Evolutionary conservation across 2,888 invertebrate genomes (phyloP), one percentile per base, ranked within the genome.

Genomic region (Physocephala rufipes): DNA sequence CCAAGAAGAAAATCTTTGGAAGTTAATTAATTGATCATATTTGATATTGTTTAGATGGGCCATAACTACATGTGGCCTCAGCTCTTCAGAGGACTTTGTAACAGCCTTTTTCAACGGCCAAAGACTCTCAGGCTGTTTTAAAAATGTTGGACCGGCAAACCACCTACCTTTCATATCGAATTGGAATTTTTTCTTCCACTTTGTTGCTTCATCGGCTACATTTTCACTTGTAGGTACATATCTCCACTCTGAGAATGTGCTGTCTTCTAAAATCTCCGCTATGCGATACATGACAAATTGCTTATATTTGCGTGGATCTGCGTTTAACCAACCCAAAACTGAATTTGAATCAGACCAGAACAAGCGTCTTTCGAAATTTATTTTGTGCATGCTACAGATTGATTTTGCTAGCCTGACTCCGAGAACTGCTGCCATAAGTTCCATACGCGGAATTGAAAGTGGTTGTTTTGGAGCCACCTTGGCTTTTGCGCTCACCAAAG

Each of bases 221-320:
- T 75, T 76, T n/a, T 69, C 63, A 26, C 74, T 76, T 0, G 72
- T 66, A 0, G 74, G 72, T 1, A 76, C 66, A 53, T 71, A 75
- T 1, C 47, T 58, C 75, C 74, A 74, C 49, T 45, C 70, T 13
- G 26, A 12, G 5, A 72, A 67, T 45, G 71, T 62, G 2, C 73
- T 74, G 7, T 45, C 61, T n/a, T 74, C 74, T 24, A 73, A 74
- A 36, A 75, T 71, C 28, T 76, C 75, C 1, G 69, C 76, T 0
- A 77, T 45, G 28, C 75, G 67, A 28, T 73, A 73, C 72, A 73
- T 72, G 2, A 75, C 75, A 19, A 77, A 76, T 64, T 76, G 73
- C n/a, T 74, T 72, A 43, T 62, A 74, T 9, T 15, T 55, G 63
- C 79, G 71, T 1, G 75, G 74, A 15, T 78, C 76, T 4, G 75